These are phyloP conservation scores for Chesias legatella DNA, from an alignment of 2,888 invertebrate species.

Conservation along the genomic window DNA sequence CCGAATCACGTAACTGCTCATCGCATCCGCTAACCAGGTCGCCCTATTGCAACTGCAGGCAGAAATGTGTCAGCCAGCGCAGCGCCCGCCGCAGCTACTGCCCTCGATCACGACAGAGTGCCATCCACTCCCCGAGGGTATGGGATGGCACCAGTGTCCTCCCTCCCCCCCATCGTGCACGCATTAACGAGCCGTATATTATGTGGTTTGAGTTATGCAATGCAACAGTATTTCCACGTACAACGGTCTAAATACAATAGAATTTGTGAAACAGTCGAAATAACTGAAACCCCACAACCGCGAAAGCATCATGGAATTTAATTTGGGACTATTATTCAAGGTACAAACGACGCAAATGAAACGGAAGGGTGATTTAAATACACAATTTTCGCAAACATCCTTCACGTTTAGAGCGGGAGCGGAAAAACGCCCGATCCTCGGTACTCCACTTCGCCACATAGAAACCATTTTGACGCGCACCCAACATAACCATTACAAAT, in stretches of 20 bases:
- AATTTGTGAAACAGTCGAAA: not conserved
- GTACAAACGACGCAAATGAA: too few relatives aligned
- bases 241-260: not conserved
- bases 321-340: too few relatives aligned
- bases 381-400: too few relatives aligned
- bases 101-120: slow-evolving; percentile 23
- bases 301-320: too few relatives aligned
- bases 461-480: slow-evolving; percentile 16
- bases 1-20: slow-evolving; percentile 17
- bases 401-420: too few relatives aligned
- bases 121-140: slow-evolving; percentile 18
- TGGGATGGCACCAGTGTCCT: too few relatives aligned
- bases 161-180: too few relatives aligned
- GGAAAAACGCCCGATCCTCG: too few relatives aligned
- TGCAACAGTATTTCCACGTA: not conserved
- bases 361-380: too few relatives aligned
- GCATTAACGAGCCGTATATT: too few relatives aligned
- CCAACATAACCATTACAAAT: slow-evolving; percentile 33
- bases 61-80: slow-evolving; percentile 17
- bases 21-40: slow-evolving; percentile 21
- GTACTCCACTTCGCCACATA: slow-evolving; percentile 16
- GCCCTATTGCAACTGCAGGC: slow-evolving; percentile 16
- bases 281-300: not conserved
- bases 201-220: too few relatives aligned
- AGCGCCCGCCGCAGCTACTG: slow-evolving; percentile 9